Percentiles rank a stretch among this genome's conserved stretches.
These are phyloP conservation scores for Mycetomoellerius zeteki DNA, from an alignment of 1,140 invertebrate species.

Conservation along the genomic window DNA sequence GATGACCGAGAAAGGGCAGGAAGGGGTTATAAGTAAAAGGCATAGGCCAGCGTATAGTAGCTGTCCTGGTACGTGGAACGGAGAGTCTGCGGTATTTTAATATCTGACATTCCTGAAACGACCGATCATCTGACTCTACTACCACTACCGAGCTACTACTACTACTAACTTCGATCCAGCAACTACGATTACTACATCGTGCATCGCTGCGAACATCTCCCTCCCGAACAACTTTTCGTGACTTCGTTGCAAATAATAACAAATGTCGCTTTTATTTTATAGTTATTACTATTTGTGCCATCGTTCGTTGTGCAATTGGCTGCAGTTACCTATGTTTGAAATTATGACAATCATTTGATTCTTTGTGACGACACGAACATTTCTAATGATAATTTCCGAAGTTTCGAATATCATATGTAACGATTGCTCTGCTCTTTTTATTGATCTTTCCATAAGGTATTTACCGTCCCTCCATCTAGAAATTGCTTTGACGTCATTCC, in stretches of 20 bases:
- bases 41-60: conserved; percentile 59
- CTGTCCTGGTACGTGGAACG: conserved; percentile 72
- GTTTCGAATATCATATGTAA: background rate
- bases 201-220: background rate
- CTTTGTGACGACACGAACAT: background rate
- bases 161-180: conserved; percentile 6
- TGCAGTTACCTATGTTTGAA: background rate
- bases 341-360: background rate
- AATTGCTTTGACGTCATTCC: conserved; percentile 26
- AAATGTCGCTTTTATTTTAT: conserved; percentile 27
- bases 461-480: background rate
- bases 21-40: conserved; percentile 35
- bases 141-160: conserved; percentile 56
- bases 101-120: conserved; percentile 86
- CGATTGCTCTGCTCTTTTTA: background rate
- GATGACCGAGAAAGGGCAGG: conserved; percentile 55
- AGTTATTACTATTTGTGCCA: conserved; percentile 1
- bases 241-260: conserved; percentile 15
- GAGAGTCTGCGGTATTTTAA: conserved; percentile 86
- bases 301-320: background rate
- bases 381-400: conserved; percentile 9
- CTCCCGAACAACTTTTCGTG: background rate
- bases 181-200: conserved; percentile 10
- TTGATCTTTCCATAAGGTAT: too few relatives aligned
- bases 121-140: conserved; percentile 81